phyloP scores from a whole-genome alignment of 1,140 invertebrate genomes.

The Trinorchestia longiramus region DNA sequence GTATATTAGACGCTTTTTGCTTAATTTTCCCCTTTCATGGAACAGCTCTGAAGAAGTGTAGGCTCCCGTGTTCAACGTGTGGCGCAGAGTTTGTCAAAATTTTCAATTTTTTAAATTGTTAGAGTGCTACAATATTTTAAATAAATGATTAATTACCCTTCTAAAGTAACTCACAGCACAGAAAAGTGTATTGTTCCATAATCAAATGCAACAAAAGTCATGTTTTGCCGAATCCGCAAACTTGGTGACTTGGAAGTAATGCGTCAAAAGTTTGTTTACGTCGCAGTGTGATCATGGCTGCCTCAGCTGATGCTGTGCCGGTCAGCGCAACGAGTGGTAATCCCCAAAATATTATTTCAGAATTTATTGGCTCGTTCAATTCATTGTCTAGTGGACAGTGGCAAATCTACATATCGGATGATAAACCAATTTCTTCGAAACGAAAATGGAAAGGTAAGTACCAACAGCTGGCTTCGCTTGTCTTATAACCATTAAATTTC shows the following conservation, averaged over 20 bases:
- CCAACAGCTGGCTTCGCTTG: not conserved
- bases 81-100: no score
- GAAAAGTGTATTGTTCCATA: no score
- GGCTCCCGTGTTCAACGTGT: no score
- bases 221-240: no score
- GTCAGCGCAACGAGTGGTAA: not conserved
- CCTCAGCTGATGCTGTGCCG: conserved; percentile 32
- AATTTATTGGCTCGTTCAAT: not conserved
- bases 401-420: conserved; percentile 50
- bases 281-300: conserved; percentile 49
- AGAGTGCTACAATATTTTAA: no score
- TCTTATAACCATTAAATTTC: not conserved
- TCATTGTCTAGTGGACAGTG: conserved; percentile 53
- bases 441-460: conserved; percentile 53
- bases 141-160: no score
- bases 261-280: not conserved
- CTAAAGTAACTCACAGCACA: no score
- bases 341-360: not conserved
- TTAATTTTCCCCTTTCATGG: no score
- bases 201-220: no score
- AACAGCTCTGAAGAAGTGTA: no score
- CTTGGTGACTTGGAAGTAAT: not conserved
- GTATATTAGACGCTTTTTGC: no score
- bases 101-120: no score
- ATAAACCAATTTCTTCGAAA: conserved; percentile 45